phyloP scores from a whole-genome alignment of 2,113 vertebrate genomes.

The Opisthocomus hoazin region DNA sequence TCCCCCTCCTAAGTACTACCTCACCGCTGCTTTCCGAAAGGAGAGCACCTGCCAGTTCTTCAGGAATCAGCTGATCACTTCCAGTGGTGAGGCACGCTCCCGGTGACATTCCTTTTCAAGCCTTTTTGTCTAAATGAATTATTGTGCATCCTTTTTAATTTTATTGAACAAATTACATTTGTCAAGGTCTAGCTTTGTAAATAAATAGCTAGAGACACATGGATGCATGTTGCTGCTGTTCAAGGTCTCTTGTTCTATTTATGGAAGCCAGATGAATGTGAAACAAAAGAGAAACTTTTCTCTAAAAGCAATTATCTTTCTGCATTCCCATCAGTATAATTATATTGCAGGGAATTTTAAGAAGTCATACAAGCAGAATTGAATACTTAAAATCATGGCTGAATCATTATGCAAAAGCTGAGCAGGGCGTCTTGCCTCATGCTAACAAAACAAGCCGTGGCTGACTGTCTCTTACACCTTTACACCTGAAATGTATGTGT shows the following conservation, averaged over 20 bases:
- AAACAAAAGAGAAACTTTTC: conserved; percentile 83
- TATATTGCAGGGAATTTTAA: conserved; percentile 82
- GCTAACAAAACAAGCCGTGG: not conserved
- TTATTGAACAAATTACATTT: conserved; percentile 83
- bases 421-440: conserved; percentile 44
- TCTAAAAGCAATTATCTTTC: conserved; percentile 83
- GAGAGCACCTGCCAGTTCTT: conserved; percentile 79
- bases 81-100: conserved; percentile 65
- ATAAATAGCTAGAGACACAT: conserved; percentile 83
- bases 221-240: conserved; percentile 76
- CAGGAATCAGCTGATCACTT: conserved; percentile 76
- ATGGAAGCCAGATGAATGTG: conserved; percentile 78
- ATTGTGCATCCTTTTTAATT: conserved; percentile 80
- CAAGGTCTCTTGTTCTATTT: conserved; percentile 80
- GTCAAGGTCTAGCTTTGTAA: conserved; percentile 82
- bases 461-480: not conserved
- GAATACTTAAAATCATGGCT: conserved; percentile 77
- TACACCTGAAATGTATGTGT: not conserved
- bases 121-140: conserved; percentile 79
- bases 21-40: conserved; percentile 75
- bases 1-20: conserved; percentile 61
- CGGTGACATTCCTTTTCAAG: conserved; percentile 70
- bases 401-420: conserved; percentile 70
- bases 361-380: conserved; percentile 75
- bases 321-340: conserved; percentile 81